Evolutionary conservation across 2,888 invertebrate species (phyloP), one percentile per base, ranked within the genome.

Genomic region (Chloromyia formosa): DNA sequence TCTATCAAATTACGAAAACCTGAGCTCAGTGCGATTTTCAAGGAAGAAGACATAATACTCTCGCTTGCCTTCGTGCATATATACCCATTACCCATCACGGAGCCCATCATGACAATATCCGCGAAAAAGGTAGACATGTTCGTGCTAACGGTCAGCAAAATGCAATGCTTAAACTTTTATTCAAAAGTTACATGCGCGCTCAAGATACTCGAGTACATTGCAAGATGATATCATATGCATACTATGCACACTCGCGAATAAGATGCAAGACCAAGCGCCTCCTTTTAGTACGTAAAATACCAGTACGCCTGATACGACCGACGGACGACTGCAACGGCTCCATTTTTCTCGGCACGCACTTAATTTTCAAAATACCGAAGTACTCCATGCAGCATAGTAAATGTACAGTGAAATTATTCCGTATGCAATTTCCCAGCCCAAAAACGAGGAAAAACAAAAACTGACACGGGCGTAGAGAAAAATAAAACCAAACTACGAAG

Each of bases 121-220:
- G 22, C 56, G 20, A 16, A 20, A 56, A 9, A 56, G 10, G 10
- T 10, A 56, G 56, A 18, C 56, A 56, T 20, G 56, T 56, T 56
- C 56, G 56, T 56, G 56, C 56, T 56, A 56, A 56, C 56, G 56
- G 56, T 56, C 56, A 53, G 16, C n/a, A 3, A 12, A 53, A 35
- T 35, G 27, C 27, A 35, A 35, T 35, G 27, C 27, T 35, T 35
- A 35, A 35, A 35, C 27, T 35, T 35, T 35, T 35, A 35, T 35
- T 35, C 27, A 49, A 49, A n/a, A n/a, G 49, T 12, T 49, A 49
- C 49, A 49, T 49, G 49, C 12, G 49, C 49, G 10, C 27, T 35
- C 7, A 35, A 35, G 27, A 35, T 35, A 35, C 27, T 35, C 27
- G 7, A 35, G 27, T 35, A 2, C 27, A 35, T 35, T 35, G 27